A percentile compares a stretch with the other conserved stretches of the same genome.
Evolutionary conservation across 2,888 invertebrate species (phyloP).

Genomic region (Invenusta paracnida): DNA sequence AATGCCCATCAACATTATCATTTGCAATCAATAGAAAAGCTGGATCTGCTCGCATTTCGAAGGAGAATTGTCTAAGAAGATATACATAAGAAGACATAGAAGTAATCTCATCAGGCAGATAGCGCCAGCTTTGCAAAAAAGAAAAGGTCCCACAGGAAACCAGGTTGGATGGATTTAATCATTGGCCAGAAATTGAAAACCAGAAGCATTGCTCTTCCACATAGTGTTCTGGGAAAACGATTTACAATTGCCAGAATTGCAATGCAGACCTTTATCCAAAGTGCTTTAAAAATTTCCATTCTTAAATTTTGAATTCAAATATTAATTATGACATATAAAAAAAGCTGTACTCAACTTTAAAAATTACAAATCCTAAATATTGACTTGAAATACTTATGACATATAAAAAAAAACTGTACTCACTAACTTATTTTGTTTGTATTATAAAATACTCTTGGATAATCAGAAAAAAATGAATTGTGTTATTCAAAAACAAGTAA

Average conservation of each 20-base stretch:
- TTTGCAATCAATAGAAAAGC: neutral
- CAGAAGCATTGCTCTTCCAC: neutral
- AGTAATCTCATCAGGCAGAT: no score
- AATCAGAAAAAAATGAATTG: no score
- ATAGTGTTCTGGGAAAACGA: neutral
- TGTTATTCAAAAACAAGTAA: no score
- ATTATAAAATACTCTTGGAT: no score
- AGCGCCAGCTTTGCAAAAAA: no score
- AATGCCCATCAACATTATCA: neutral
- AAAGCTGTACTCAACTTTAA: no score
- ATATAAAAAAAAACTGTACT: no score
- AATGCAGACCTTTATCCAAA: neutral
- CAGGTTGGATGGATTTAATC: neutral
- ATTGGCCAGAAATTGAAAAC: neutral
- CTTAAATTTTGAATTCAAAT: no score
- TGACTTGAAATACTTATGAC: no score
- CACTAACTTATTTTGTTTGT: no score
- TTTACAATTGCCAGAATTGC: neutral
- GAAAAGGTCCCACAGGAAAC: neutral
- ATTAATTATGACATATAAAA: no score
- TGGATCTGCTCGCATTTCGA: constrained; percentile 1
- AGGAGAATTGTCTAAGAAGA: neutral
- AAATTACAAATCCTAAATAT: no score
- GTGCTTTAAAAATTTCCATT: neutral
- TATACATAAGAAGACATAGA: neutral